Percentiles rank a stretch among this genome's conserved stretches.
Conservation (phyloP, 2,888 invertebrate genomes). For the Imbricaverruca yamaguchii region DNA sequence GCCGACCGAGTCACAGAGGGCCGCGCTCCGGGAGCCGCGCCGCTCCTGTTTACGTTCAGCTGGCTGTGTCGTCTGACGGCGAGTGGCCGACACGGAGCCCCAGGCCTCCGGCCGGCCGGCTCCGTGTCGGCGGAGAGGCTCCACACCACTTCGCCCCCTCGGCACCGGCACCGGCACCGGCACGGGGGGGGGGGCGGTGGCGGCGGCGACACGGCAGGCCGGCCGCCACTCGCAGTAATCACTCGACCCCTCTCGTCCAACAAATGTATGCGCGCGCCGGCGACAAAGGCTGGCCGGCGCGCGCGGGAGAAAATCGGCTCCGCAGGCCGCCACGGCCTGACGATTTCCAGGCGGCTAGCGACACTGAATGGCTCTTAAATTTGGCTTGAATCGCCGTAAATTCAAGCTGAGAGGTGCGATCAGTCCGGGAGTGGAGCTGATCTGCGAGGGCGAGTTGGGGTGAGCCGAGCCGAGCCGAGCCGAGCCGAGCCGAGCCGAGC, state of each 20-base stretch:
- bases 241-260: neutral
- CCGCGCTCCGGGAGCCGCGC: no score
- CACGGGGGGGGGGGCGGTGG: no score
- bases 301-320: neutral
- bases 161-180: no score
- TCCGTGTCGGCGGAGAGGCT: no score
- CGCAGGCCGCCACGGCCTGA: neutral
- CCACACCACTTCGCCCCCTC: no score
- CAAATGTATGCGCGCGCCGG: neutral
- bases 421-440: no score
- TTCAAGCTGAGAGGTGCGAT: neutral
- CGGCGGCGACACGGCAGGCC: no score
- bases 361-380: neutral
- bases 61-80: no score
- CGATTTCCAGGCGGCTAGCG: neutral
- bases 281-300: neutral
- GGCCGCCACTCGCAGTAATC: neutral
- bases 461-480: neutral
- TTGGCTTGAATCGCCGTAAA: conserved; percentile 14
- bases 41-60: no score
- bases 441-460: neutral
- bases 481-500: neutral
- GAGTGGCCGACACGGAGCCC: no score
- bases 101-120: no score
- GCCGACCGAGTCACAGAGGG: no score